A percentile compares a stretch with the other conserved stretches of the same genome.
phyloP scores from a whole-genome alignment of 2,797 vertebrate genomes.

The Malurus leucopterus region DNA sequence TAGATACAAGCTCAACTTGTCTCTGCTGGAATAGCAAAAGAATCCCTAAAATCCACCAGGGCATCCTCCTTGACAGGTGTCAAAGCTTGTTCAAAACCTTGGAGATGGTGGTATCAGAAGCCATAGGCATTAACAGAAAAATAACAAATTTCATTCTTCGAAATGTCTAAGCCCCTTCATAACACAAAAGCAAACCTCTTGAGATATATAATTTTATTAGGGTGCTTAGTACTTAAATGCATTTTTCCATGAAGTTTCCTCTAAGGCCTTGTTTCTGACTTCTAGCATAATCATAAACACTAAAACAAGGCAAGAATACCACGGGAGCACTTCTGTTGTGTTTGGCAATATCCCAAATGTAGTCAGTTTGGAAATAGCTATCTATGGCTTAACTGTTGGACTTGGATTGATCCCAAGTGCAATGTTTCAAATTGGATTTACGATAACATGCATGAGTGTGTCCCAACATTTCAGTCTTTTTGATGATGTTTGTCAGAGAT shows the following conservation, averaged over 20 bases:
- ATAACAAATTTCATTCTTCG: background rate
- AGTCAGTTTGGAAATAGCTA: background rate
- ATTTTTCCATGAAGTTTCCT: background rate
- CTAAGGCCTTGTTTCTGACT: background rate
- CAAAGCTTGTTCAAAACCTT: background rate
- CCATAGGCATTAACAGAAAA: background rate
- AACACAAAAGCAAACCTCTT: background rate
- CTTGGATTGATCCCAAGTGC: background rate
- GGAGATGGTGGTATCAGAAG: background rate
- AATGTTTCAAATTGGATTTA: background rate
- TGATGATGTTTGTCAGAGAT: background rate
- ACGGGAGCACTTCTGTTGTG: background rate
- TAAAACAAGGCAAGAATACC: background rate
- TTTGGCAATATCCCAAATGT: background rate
- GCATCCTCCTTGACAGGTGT: background rate
- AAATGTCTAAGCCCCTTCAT: background rate
- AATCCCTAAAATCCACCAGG: background rate
- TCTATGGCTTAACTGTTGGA: background rate
- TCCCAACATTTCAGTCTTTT: background rate
- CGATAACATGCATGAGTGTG: background rate
- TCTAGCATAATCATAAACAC: background rate
- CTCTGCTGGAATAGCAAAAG: background rate
- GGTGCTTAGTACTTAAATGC: background rate
- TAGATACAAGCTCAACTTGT: background rate
- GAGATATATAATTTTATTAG: background rate